Percentiles rank a stretch among this genome's conserved stretches.
Conservation (phyloP, 1,140 invertebrate genomes). For the Anastrepha ludens region DNA sequence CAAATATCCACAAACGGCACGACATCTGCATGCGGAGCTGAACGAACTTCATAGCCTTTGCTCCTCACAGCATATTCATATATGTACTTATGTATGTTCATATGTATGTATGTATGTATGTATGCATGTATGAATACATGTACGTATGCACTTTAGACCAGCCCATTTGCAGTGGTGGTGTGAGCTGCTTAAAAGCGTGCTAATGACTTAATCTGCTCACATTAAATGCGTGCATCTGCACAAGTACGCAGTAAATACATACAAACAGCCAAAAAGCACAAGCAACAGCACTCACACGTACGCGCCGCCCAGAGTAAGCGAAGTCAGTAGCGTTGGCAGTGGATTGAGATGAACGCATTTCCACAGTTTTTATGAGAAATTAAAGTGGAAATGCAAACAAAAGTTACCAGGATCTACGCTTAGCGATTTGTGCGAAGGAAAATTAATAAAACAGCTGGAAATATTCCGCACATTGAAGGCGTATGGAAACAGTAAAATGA, state of each 20-base stretch:
- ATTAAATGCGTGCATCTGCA: conserved; percentile 18
- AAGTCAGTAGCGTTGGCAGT: no score
- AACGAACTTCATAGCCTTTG: background rate
- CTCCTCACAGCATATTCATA: background rate
- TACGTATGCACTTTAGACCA: no score
- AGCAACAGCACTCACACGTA: background rate
- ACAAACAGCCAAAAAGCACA: background rate
- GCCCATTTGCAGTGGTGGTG: background rate
- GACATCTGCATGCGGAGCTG: background rate
- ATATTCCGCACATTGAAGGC: background rate
- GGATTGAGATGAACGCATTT: background rate
- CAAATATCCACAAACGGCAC: conserved; percentile 12
- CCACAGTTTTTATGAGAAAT: background rate
- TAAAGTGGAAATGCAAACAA: conserved; percentile 20
- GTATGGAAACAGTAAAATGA: conserved; percentile 4
- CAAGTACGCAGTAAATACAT: no score
- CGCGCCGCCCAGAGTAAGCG: background rate
- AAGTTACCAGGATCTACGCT: background rate
- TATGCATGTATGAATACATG: no score
- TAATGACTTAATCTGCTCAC: conserved; percentile 51
- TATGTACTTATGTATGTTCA: no score
- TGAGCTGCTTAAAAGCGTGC: conserved; percentile 25
- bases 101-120: no score
- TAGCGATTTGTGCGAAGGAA: background rate
- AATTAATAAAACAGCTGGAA: conserved; percentile 40